These are phyloP conservation scores for Dioctria rufipes DNA, from an alignment of 2,888 invertebrate genomes.

Conservation along the genomic window DNA sequence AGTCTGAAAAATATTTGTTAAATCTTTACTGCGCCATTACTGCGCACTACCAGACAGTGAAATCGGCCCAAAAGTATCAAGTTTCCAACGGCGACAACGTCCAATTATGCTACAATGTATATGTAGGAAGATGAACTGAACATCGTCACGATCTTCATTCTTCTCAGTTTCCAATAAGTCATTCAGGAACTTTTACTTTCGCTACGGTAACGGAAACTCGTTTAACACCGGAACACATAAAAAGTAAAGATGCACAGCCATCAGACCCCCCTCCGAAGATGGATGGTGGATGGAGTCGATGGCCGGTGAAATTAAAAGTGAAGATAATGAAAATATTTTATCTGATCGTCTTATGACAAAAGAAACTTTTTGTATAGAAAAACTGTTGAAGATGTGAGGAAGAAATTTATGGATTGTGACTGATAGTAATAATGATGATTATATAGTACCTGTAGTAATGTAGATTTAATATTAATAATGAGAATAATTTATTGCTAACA, in stretches of 20 bases:
- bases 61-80: too few relatives aligned
- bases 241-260: not conserved
- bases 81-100: too few relatives aligned
- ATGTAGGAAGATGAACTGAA: not conserved
- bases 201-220: not conserved
- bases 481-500: too few relatives aligned
- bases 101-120: too few relatives aligned
- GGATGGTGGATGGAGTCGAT: not conserved
- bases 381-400: not conserved
- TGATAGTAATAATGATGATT: too few relatives aligned
- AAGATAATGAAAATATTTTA: not conserved
- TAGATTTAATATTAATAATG: too few relatives aligned
- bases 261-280: not conserved
- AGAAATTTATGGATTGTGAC: not conserved
- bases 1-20: too few relatives aligned
- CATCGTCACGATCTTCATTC: too few relatives aligned
- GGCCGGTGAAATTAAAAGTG: not conserved
- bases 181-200: constrained; percentile 41
- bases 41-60: too few relatives aligned
- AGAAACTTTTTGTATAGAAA: not conserved
- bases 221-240: not conserved
- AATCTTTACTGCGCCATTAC: too few relatives aligned
- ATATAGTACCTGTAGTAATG: too few relatives aligned
- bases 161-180: not conserved
- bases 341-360: too few relatives aligned